These are phyloP conservation scores for Lepetodrilus schrolli DNA, from an alignment of 2,888 invertebrate species.

Conservation along the genomic window DNA sequence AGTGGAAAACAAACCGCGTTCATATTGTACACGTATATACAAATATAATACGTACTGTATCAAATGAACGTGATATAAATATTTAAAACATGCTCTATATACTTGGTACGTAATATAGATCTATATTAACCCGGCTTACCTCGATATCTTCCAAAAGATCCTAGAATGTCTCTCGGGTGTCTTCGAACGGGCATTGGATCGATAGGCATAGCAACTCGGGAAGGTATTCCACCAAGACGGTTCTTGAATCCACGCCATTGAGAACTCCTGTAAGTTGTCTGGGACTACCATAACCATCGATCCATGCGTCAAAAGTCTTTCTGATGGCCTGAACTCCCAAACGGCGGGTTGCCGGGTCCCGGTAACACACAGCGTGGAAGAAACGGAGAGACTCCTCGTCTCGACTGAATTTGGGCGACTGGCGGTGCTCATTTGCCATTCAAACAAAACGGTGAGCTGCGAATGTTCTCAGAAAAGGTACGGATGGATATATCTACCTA, in stretches of 20 bases:
- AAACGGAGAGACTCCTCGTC: slow-evolving; percentile 47
- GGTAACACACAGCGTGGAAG: slow-evolving; percentile 42
- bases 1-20: too few species aligned
- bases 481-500: too few species aligned
- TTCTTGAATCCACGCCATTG: slow-evolving; percentile 71
- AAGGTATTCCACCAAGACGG: slow-evolving; percentile 77
- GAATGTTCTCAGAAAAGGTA: background rate
- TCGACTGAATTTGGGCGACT: slow-evolving; percentile 6
- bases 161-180: slow-evolving; percentile 79
- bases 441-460: background rate
- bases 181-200: slow-evolving; percentile 79
- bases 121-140: too few species aligned
- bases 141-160: slow-evolving; percentile 79
- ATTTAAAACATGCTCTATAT: too few species aligned
- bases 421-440: slow-evolving; percentile 40
- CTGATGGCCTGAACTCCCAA: slow-evolving; percentile 42
- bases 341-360: slow-evolving; percentile 40
- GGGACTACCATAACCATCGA: slow-evolving; percentile 55
- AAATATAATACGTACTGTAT: too few species aligned
- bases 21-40: too few species aligned
- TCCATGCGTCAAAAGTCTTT: slow-evolving; percentile 47
- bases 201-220: slow-evolving; percentile 79
- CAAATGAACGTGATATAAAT: too few species aligned
- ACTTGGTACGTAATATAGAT: too few species aligned
- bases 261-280: slow-evolving; percentile 1